These are phyloP conservation scores for Folsomia candida DNA, from an alignment of 2,888 invertebrate genomes.

Conservation along the genomic window DNA sequence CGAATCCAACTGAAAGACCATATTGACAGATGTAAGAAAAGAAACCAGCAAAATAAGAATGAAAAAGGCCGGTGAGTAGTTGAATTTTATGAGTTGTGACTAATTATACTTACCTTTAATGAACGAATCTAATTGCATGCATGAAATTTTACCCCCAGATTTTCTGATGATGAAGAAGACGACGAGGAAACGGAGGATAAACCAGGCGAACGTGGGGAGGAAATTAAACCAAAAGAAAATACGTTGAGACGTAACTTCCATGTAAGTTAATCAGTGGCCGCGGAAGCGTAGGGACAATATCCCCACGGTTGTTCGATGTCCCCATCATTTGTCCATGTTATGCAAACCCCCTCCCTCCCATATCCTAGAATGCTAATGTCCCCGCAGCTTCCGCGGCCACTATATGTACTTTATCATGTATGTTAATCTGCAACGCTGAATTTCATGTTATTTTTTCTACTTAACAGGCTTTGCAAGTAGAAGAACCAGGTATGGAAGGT, in stretches of 20 bases:
- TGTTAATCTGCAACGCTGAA: neutral
- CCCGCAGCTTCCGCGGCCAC: no score
- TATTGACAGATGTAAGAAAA: slow-evolving; percentile 94
- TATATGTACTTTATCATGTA: no score
- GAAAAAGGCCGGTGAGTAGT: slow-evolving; percentile 62
- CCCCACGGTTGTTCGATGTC: no score
- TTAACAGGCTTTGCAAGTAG: neutral
- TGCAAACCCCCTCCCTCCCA: no score
- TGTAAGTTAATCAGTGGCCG: no score
- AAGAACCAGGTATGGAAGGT: neutral
- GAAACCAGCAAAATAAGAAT: slow-evolving; percentile 55
- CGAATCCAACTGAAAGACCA: slow-evolving; percentile 95
- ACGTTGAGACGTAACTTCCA: slow-evolving; percentile 96
- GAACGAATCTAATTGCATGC: no score
- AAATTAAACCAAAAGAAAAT: slow-evolving; percentile 86
- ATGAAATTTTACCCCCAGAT: slow-evolving; percentile 26
- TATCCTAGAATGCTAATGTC: no score
- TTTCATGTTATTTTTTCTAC: neutral
- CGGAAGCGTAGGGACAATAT: no score
- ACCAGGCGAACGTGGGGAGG: slow-evolving; percentile 84
- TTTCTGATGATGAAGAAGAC: slow-evolving; percentile 50
- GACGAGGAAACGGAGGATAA: slow-evolving; percentile 94
- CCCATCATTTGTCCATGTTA: no score
- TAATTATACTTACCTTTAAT: neutral
- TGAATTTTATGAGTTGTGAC: neutral